Percentiles rank a stretch among this genome's conserved stretches.
Conservation (phyloP, 2,888 invertebrate species). For the Ophion ventricosus region DNA sequence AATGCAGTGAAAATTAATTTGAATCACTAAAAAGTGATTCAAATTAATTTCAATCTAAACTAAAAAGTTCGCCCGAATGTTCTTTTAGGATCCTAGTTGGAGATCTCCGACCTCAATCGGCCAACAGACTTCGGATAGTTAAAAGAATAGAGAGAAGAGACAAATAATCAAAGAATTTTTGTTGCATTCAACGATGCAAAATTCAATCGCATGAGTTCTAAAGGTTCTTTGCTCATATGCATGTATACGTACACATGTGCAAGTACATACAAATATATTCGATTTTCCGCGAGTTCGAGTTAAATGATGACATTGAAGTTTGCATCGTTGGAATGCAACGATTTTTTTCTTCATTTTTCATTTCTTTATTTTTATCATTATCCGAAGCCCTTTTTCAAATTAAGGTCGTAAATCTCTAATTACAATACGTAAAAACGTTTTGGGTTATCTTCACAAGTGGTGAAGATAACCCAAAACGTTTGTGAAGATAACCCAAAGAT, state of each 20-base stretch:
- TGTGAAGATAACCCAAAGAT: no score
- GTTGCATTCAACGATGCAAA: neutral
- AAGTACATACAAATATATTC: neutral
- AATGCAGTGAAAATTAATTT: neutral
- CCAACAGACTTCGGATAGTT: no score
- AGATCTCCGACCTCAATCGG: neutral
- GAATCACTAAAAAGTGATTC: neutral
- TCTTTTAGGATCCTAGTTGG: neutral
- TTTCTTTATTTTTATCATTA: no score
- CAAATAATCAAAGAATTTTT: neutral
- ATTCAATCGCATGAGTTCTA: neutral
- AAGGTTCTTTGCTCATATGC: neutral
- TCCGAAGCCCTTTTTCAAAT: no score
- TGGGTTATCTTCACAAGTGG: no score
- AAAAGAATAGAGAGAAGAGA: neutral
- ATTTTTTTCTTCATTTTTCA: no score
- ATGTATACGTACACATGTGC: neutral
- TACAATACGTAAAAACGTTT: no score
- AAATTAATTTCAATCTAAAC: neutral
- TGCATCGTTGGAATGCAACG: no score
- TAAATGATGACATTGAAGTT: constrained; percentile 52
- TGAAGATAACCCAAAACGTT: no score
- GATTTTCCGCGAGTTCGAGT: constrained; percentile 40
- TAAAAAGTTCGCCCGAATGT: neutral
- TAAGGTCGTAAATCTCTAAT: no score